Conservation (phyloP, 2,888 invertebrate species). For the Heliothis peltigera region DNA sequence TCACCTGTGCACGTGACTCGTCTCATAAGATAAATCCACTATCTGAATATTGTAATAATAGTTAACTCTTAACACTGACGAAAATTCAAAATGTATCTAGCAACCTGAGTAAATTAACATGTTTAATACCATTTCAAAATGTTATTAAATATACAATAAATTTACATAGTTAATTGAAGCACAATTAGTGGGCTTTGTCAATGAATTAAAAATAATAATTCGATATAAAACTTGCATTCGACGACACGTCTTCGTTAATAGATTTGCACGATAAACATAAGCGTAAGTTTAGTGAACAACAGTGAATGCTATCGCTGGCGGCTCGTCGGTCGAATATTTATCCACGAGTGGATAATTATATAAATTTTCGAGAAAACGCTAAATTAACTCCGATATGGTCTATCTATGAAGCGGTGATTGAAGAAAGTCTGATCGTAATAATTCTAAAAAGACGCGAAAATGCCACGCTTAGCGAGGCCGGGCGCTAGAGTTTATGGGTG, state of each 20-base stretch:
- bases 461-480: conserved; percentile 46
- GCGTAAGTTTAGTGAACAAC: conserved; percentile 77
- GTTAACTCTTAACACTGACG: conserved; percentile 76
- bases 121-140: conserved; percentile 81
- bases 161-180: conserved; percentile 85
- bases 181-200: conserved; percentile 79
- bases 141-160: conserved; percentile 85
- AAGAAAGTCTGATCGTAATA: conserved; percentile 66
- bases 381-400: conserved; percentile 75
- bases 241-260: conserved; percentile 72
- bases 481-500: conserved; percentile 46
- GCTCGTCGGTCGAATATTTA: conserved; percentile 80
- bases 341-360: conserved; percentile 78
- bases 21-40: conserved; percentile 75
- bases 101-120: conserved; percentile 87
- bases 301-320: conserved; percentile 77
- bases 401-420: conserved; percentile 79
- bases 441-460: conserved; percentile 67
- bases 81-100: conserved; percentile 83
- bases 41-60: conserved; percentile 75
- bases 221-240: conserved; percentile 77
- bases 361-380: conserved; percentile 73
- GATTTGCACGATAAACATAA: conserved; percentile 82
- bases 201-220: conserved; percentile 77
- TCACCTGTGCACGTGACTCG: conserved; percentile 80